A percentile compares a stretch with the other conserved stretches of the same genome.
phyloP scores from a whole-genome alignment of 2,888 invertebrate genomes.

The Troides aeacus region DNA sequence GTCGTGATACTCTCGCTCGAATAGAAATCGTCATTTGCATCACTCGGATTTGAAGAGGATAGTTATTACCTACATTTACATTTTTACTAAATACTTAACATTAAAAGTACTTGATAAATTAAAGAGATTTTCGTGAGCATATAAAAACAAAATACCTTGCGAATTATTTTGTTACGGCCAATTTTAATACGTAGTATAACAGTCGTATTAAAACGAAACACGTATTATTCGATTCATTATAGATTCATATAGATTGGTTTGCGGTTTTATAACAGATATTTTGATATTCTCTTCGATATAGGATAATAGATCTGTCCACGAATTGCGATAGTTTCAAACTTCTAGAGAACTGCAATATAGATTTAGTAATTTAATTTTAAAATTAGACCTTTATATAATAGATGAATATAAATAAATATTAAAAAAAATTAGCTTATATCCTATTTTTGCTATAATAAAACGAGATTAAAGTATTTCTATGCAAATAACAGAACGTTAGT shows the following conservation, averaged over 20 bases:
- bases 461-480: not conserved
- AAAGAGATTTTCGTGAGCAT: not conserved
- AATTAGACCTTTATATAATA: not conserved
- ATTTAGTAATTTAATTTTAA: not conserved
- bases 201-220: not conserved
- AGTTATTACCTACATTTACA: constrained; percentile 5
- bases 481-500: not conserved
- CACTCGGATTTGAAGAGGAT: constrained; percentile 10
- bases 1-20: constrained; percentile 38
- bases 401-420: not conserved
- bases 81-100: not conserved
- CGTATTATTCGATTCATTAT: not conserved
- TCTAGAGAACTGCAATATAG: not conserved
- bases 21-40: constrained; percentile 27
- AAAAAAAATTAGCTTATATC: not conserved
- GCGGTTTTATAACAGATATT: not conserved
- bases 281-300: not conserved
- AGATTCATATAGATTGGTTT: not conserved
- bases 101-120: not conserved
- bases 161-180: not conserved
- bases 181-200: not conserved
- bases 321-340: not conserved
- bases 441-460: not conserved
- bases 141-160: not conserved
- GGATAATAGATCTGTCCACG: not conserved